Percentiles rank a stretch among this genome's conserved stretches.
Evolutionary conservation across 2,888 invertebrate species (phyloP).

Genomic region (Halocaridina rubra): DNA sequence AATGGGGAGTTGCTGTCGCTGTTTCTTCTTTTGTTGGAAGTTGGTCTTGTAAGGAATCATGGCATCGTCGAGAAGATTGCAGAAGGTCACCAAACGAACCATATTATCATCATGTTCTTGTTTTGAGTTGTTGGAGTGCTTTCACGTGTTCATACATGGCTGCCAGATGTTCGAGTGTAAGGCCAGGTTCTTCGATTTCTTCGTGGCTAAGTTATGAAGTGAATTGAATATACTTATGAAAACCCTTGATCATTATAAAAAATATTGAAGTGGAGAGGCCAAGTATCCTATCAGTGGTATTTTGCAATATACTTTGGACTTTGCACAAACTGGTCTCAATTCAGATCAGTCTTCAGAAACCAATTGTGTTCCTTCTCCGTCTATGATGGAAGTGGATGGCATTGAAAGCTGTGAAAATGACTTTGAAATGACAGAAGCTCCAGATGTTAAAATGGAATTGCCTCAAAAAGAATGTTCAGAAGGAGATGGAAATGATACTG

Average conservation of each 20-base stretch:
- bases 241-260: conserved; percentile 50
- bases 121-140: too few species aligned
- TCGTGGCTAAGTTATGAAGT: conserved; percentile 67
- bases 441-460: not conserved
- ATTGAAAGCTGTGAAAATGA: conserved; percentile 48
- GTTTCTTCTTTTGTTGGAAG: too few species aligned
- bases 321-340: conserved; percentile 67
- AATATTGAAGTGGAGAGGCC: conserved; percentile 67
- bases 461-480: not conserved
- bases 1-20: too few species aligned
- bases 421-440: conserved; percentile 52
- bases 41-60: too few species aligned
- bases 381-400: conserved; percentile 52
- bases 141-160: too few species aligned
- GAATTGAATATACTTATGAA: conserved; percentile 39
- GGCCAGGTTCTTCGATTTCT: too few species aligned
- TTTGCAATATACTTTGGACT: conserved; percentile 69
- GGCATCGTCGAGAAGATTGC: too few species aligned
- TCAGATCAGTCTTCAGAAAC: conserved; percentile 12
- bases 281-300: conserved; percentile 69
- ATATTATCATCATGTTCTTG: too few species aligned
- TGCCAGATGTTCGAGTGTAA: too few species aligned
- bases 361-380: conserved; percentile 25
- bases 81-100: too few species aligned
- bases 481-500: not conserved